These are phyloP conservation scores for Luperina nickerlii DNA, from an alignment of 2,888 invertebrate genomes.

Conservation along the genomic window DNA sequence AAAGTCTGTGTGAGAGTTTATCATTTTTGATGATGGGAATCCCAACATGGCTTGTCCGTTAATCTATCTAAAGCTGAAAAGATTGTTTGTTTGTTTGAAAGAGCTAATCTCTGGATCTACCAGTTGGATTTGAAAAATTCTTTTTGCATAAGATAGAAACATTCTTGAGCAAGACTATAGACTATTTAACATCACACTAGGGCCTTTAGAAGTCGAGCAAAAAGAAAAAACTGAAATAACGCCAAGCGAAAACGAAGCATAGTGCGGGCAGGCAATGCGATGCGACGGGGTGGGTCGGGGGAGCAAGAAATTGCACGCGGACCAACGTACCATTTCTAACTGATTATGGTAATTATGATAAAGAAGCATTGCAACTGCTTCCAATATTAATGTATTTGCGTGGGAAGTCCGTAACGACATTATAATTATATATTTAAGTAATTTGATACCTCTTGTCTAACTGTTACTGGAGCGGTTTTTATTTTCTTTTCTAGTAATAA, in stretches of 20 bases:
- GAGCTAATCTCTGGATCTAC: no score
- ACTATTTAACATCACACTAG: no score
- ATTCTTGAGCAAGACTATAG: no score
- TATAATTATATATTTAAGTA: constrained; percentile 56
- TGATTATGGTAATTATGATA: constrained; percentile 16
- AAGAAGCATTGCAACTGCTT: constrained; percentile 35
- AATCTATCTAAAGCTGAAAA: background rate
- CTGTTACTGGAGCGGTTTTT: constrained; percentile 48
- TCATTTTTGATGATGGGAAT: background rate
- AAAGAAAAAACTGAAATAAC: no score
- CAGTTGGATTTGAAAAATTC: no score
- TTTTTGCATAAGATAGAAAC: no score
- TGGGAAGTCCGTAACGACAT: constrained; percentile 46
- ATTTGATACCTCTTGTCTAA: constrained; percentile 48
- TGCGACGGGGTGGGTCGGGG: no score
- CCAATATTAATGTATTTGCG: constrained; percentile 36
- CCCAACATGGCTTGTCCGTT: background rate
- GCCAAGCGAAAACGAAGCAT: no score
- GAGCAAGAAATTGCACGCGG: no score
- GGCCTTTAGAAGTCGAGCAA: no score
- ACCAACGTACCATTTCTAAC: background rate
- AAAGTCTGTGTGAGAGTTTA: background rate
- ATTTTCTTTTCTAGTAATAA: constrained; percentile 50
- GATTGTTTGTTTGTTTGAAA: no score
- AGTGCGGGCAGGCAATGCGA: no score